Evolutionary conservation across 2,113 vertebrate species (phyloP), one percentile per base, ranked within the genome.

Genomic region (Cottus gobio): DNA sequence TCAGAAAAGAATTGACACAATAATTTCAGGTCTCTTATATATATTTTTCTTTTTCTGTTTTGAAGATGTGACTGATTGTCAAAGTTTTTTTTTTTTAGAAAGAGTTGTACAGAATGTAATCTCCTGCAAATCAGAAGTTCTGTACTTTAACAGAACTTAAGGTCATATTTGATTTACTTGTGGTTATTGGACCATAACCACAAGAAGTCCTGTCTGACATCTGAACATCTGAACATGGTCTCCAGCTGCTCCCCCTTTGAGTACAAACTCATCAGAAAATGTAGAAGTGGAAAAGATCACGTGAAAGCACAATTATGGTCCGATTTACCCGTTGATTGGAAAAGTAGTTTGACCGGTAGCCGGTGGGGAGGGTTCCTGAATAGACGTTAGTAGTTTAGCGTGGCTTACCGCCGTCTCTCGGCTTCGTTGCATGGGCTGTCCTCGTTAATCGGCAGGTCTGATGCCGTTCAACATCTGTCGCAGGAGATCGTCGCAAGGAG

Each of bases 381-480:
- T 28, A 54, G 65, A 42, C 26, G 16, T 18, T 57, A 12, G 46
- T 66, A 69, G 52, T 26, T 24, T 39, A 65, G 71, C 79, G 57
- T 22, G 75, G 71, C 68, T n/a, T 50, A 22, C 42, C 4, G 5
- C 42, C 37, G 48, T 30, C 16, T 48, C 75, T 66, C 62, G 26
- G n/a, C 70, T 71, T 42, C 22, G 15, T 84, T 71, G 36, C 77
- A 84, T 77, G 36, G 46, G 71, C 77, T 58, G 69, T 86, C 66
- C 78, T 89, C 60, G 69, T 84, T 82, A 75, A 88, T 90, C 91
- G 75, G 86, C 88, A 54, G 79, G 86, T 87, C 87, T 85, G 88
- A 87, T 71, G 79, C 61, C 28, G 62, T 88, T 90, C 72, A 88
- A 85, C 91, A 92, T 93, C 91, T 93, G 93, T 86, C 75, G 24